Base-by-base conservation (phyloP, 2,113 vertebrate species). In the Barnardius zonarius region DNA sequence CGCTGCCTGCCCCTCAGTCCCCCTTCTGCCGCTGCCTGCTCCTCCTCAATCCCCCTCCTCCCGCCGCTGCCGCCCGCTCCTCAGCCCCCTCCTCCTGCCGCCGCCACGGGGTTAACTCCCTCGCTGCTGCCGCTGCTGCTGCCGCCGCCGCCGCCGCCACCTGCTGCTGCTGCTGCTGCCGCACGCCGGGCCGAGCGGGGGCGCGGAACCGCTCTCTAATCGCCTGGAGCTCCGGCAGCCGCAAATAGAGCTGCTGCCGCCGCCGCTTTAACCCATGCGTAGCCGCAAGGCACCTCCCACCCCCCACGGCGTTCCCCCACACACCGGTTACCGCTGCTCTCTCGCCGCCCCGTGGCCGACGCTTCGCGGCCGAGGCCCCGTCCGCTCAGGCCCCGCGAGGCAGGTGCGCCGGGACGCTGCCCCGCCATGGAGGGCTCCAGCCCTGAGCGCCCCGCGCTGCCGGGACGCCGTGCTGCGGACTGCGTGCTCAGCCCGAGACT, bases 81-180 rank as follows among this genome's bases (percentile, higher is more conserved):
- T 59, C 86, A 41, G 51, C 28, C 51, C 72, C 85, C 83, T 64
- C 89, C 81, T 80, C 59, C 74, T 44, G 63, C 95, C 79, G 94
- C 67, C 43, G 88, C 92, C 91, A 33, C 85, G 9, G 94, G 83
- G 96, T 97, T 97, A 97, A 98, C 96, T 85, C 96, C 95, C 96
- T 96, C 95, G 44, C 83, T 83, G 95, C 95, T 86, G 79, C 83
- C 49, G 24, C 86, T 30, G 91, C 91, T 55, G 28, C n/a, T 31
- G 51, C 69, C 69, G 49, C 90, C 74, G 33, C 39, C 92, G 9
- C 67, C n/a, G 91, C 95, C 44, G 15, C 44, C 44, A 18, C 17
- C 44, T 44, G 44, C 44, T 44, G 44, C 84, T 83, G 90, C 93
- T 91, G 87, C 96, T 80, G 91, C 90, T 41, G 73, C 88, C 52